phyloP scores from a whole-genome alignment of 2,888 invertebrate genomes.

The Hyppa rectilinea region DNA sequence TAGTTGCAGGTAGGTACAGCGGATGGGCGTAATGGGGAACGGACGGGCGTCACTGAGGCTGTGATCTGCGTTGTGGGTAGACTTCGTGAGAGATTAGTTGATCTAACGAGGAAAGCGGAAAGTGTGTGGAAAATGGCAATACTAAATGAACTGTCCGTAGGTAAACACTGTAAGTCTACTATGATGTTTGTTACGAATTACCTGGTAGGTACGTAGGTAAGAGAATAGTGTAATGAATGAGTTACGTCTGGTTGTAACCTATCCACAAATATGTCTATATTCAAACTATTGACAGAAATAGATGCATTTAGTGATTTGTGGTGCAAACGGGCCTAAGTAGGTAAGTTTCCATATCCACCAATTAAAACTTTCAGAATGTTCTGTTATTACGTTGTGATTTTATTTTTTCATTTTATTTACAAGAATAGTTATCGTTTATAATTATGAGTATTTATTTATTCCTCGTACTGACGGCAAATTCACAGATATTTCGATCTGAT shows the following conservation, averaged over 20 bases:
- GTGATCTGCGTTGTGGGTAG: constrained; percentile 15
- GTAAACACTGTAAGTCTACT: neutral
- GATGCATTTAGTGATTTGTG: neutral
- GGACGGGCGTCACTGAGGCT: constrained; percentile 19
- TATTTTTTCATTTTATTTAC: neutral
- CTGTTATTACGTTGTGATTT: neutral
- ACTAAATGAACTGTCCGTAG: no score
- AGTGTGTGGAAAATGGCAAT: constrained; percentile 10
- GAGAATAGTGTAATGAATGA: neutral
- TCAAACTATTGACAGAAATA: neutral
- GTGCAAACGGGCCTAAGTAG: neutral
- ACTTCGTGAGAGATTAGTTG: neutral
- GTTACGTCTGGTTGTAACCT: neutral
- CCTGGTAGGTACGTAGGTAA: neutral
- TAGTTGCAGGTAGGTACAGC: neutral
- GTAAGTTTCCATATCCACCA: neutral
- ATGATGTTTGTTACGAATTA: neutral
- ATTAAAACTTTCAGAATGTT: neutral
- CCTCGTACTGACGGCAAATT: neutral
- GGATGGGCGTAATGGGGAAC: constrained; percentile 22
- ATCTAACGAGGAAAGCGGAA: constrained; percentile 50
- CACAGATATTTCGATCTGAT: neutral
- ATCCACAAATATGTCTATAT: no score
- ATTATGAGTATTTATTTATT: no score
- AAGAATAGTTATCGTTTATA: neutral